phyloP scores from a whole-genome alignment of 2,888 invertebrate genomes.

The Luffia ferchaultella region DNA sequence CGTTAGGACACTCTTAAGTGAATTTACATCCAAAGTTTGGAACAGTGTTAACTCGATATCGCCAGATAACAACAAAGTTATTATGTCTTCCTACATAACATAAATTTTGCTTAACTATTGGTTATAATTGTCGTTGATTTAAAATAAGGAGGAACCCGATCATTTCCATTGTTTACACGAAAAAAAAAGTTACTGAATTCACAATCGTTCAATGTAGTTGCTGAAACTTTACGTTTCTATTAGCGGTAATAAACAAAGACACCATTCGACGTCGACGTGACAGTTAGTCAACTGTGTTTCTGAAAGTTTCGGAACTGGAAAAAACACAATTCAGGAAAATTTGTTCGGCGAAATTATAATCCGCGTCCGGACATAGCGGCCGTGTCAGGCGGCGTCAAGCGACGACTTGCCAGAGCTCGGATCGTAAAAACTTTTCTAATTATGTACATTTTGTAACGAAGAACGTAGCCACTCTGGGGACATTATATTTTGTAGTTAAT shows the following conservation, averaged over 20 bases:
- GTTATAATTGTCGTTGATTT: no score
- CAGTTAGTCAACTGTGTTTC: background rate
- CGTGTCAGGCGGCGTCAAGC: constrained; percentile 49
- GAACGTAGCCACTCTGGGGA: constrained; percentile 25
- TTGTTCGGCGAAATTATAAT: constrained; percentile 50
- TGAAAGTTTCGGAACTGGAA: background rate
- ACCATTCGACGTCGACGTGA: background rate
- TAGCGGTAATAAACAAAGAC: background rate
- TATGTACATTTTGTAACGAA: constrained; percentile 61
- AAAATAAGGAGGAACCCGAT: no score
- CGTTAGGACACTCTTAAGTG: background rate
- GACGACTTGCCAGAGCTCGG: constrained; percentile 41
- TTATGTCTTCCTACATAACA: background rate
- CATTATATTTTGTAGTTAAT: constrained; percentile 58
- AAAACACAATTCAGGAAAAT: constrained; percentile 47
- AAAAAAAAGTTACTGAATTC: no score
- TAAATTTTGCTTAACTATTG: no score
- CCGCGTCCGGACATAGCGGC: constrained; percentile 46
- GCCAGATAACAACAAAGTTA: background rate
- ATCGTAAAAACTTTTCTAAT: constrained; percentile 65
- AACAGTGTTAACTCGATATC: background rate
- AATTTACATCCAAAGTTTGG: background rate
- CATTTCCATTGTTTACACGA: no score
- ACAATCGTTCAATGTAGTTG: no score
- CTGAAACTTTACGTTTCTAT: no score